Conservation (phyloP, 1,140 invertebrate genomes). For the Scaptomyza hsui region DNA sequence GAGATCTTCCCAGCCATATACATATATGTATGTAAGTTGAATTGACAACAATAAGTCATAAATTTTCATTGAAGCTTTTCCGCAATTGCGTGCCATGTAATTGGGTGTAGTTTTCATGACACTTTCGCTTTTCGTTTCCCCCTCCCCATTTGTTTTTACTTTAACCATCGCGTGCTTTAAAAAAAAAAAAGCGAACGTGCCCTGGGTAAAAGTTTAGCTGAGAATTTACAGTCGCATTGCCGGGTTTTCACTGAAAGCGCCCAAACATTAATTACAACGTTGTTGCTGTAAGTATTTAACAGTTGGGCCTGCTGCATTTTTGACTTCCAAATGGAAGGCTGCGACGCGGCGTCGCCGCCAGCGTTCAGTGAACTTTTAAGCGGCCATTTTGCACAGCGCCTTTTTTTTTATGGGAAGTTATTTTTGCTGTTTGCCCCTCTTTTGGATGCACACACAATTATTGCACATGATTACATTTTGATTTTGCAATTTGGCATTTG, state of each 20-base stretch:
- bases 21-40: background rate
- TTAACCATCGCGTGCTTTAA: slow-evolving; percentile 51
- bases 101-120: slow-evolving; percentile 51
- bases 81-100: slow-evolving; percentile 23
- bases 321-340: slow-evolving; percentile 21
- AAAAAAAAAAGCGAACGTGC: slow-evolving; percentile 52
- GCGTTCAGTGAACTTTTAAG: slow-evolving; percentile 46
- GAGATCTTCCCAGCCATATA: slow-evolving; percentile 41
- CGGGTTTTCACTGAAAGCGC: slow-evolving; percentile 36
- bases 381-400: slow-evolving; percentile 27
- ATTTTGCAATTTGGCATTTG: slow-evolving; percentile 50
- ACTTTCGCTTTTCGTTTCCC: slow-evolving; percentile 64
- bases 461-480: slow-evolving; percentile 58
- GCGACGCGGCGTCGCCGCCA: slow-evolving; percentile 16
- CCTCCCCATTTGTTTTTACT: background rate
- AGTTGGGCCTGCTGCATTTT: slow-evolving; percentile 20
- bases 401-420: slow-evolving; percentile 36
- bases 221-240: slow-evolving; percentile 58
- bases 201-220: slow-evolving; percentile 69
- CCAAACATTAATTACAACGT: slow-evolving; percentile 30
- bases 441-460: slow-evolving; percentile 54
- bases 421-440: slow-evolving; percentile 43
- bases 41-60: slow-evolving; percentile 28
- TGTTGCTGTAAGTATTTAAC: slow-evolving; percentile 7
- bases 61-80: slow-evolving; percentile 57